These are phyloP conservation scores for Coecobrya sp. DNA, from an alignment of 2,888 invertebrate species.

Conservation along the genomic window DNA sequence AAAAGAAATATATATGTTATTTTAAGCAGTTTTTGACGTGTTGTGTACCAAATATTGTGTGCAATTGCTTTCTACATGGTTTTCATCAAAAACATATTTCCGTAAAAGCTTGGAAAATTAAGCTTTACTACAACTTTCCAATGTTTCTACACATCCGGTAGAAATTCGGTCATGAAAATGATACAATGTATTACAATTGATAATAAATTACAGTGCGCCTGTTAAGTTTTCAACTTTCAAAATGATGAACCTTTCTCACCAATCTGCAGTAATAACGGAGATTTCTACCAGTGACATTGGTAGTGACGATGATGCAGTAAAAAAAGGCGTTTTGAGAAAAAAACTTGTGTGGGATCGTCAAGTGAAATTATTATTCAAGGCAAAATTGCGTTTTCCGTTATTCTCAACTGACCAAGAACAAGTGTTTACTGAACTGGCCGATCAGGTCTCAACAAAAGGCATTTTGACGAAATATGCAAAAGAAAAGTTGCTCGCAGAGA, in stretches of 20 bases:
- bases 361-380: conserved; percentile 82
- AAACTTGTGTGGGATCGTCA: conserved; percentile 77
- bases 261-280: not conserved
- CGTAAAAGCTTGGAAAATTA: no score
- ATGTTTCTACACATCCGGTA: not conserved
- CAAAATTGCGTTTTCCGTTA: conserved; percentile 82
- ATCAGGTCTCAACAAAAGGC: conserved; percentile 77
- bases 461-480: conserved; percentile 69
- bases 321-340: conserved; percentile 42
- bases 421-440: conserved; percentile 81
- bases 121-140: no score
- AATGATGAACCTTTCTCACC: conserved; percentile 1
- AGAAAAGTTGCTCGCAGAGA: conserved; percentile 69
- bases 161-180: not conserved
- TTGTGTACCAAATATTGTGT: not conserved
- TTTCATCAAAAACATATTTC: not conserved
- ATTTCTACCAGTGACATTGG: conserved; percentile 39
- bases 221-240: not conserved
- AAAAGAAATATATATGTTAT: no score
- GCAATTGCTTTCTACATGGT: not conserved
- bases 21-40: no score
- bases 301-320: conserved; percentile 36
- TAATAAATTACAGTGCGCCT: not conserved
- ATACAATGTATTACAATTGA: no score
- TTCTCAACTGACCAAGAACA: conserved; percentile 77